These are phyloP conservation scores for Drosophila pseudotakahashii DNA, from an alignment of 2,888 invertebrate genomes.

Conservation along the genomic window DNA sequence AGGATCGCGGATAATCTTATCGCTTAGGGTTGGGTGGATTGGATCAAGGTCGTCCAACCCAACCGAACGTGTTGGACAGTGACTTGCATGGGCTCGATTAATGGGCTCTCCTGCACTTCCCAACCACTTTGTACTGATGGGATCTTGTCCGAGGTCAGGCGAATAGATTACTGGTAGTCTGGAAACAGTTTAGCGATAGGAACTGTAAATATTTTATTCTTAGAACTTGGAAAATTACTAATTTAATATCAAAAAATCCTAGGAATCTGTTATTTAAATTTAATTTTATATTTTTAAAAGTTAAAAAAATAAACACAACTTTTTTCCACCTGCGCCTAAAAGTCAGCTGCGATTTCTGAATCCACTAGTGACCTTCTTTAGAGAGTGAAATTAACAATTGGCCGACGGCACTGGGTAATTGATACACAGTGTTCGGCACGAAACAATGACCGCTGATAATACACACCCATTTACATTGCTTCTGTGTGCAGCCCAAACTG, in stretches of 20 bases:
- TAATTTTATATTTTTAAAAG: too few species aligned
- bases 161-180: neutral
- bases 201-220: neutral
- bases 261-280: too few species aligned
- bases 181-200: neutral
- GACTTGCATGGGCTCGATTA: slow-evolving; percentile 3
- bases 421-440: slow-evolving; percentile 9
- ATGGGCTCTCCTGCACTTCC: neutral
- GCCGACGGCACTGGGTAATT: slow-evolving; percentile 30
- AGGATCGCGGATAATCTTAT: slow-evolving; percentile 37
- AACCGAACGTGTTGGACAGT: slow-evolving; percentile 23
- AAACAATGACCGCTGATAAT: slow-evolving; percentile 30
- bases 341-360: slow-evolving; percentile 18
- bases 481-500: slow-evolving; percentile 20
- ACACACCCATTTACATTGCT: slow-evolving; percentile 2
- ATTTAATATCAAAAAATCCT: too few species aligned
- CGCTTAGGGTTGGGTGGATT: slow-evolving; percentile 7
- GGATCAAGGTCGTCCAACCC: slow-evolving; percentile 20
- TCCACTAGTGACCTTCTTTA: neutral
- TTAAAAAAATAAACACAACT: neutral
- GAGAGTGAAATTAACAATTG: slow-evolving; percentile 39
- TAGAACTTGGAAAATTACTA: too few species aligned
- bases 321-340: slow-evolving; percentile 37
- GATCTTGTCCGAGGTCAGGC: slow-evolving; percentile 50
- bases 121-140: neutral